These are phyloP conservation scores for Synanthedon vespiformis DNA, from an alignment of 2,888 invertebrate species.

Conservation along the genomic window DNA sequence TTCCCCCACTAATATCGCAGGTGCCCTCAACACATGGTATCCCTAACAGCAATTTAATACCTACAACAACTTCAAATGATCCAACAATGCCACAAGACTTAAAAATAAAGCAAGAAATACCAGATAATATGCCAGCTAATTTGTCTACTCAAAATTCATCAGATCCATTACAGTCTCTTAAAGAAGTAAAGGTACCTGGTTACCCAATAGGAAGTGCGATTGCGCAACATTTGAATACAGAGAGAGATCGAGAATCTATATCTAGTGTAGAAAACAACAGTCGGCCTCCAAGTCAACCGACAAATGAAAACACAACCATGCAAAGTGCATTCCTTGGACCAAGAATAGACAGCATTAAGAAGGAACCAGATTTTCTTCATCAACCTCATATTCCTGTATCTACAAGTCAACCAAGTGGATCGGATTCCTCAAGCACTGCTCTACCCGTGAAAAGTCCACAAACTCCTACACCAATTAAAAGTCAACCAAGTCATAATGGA, in stretches of 20 bases:
- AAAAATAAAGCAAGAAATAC: slow-evolving; percentile 68
- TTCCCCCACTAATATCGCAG: slow-evolving; percentile 53
- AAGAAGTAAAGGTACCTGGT: slow-evolving; percentile 84
- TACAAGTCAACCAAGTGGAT: slow-evolving; percentile 50
- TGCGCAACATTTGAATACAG: slow-evolving; percentile 58
- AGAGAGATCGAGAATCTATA: slow-evolving; percentile 60
- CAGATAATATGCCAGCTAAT: slow-evolving; percentile 62
- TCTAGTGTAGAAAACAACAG: slow-evolving; percentile 61
- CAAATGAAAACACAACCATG: slow-evolving; percentile 57
- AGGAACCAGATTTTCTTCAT: slow-evolving; percentile 76
- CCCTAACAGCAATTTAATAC: slow-evolving; percentile 36
- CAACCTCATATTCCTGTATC: slow-evolving; percentile 64
- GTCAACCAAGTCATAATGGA: slow-evolving; percentile 53
- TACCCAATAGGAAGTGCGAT: slow-evolving; percentile 72
- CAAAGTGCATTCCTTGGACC: slow-evolving; percentile 73
- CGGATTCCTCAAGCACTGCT: slow-evolving; percentile 57
- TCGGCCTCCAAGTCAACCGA: slow-evolving; percentile 59
- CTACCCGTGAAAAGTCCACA: slow-evolving; percentile 71
- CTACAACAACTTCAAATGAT: slow-evolving; percentile 46
- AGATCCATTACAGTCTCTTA: slow-evolving; percentile 82
- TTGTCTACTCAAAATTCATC: slow-evolving; percentile 63
- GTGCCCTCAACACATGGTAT: slow-evolving; percentile 43
- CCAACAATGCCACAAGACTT: slow-evolving; percentile 62
- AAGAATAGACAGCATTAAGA: slow-evolving; percentile 78
- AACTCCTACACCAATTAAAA: slow-evolving; percentile 65